These are phyloP conservation scores for Megaleporinus macrocephalus DNA, from an alignment of 2,113 vertebrate species.

Conservation along the genomic window DNA sequence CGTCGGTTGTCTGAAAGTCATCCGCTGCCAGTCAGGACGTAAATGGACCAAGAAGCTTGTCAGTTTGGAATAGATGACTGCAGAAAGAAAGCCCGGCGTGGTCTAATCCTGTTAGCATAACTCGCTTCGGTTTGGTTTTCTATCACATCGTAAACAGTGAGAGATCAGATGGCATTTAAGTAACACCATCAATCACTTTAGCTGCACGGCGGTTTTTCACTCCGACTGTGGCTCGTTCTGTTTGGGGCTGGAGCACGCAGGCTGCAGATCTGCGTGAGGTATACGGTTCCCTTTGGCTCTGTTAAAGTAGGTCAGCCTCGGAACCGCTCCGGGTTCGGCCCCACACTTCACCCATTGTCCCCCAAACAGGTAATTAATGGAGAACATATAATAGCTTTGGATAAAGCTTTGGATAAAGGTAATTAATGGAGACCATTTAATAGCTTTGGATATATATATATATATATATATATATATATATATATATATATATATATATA, in stretches of 20 bases:
- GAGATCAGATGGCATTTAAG: not conserved
- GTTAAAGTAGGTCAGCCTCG: constrained; percentile 29
- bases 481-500: too few species aligned
- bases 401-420: too few species aligned
- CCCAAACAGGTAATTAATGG: constrained; percentile 31
- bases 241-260: not conserved
- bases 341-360: not conserved
- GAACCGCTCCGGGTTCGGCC: not conserved
- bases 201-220: not conserved
- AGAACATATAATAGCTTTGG: not conserved
- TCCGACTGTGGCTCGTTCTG: not conserved
- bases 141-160: not conserved
- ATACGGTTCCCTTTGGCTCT: constrained; percentile 10
- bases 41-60: not conserved
- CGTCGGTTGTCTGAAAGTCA: not conserved
- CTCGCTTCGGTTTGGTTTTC: not conserved
- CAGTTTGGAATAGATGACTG: not conserved
- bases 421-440: too few species aligned
- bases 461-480: too few species aligned
- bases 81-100: not conserved
- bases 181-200: constrained; percentile 17
- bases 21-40: not conserved
- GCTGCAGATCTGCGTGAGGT: not conserved
- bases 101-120: not conserved
- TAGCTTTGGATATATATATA: too few species aligned